Evolutionary conservation across 2,888 invertebrate genomes (phyloP).

Genomic region (Allolobophora icterica): DNA sequence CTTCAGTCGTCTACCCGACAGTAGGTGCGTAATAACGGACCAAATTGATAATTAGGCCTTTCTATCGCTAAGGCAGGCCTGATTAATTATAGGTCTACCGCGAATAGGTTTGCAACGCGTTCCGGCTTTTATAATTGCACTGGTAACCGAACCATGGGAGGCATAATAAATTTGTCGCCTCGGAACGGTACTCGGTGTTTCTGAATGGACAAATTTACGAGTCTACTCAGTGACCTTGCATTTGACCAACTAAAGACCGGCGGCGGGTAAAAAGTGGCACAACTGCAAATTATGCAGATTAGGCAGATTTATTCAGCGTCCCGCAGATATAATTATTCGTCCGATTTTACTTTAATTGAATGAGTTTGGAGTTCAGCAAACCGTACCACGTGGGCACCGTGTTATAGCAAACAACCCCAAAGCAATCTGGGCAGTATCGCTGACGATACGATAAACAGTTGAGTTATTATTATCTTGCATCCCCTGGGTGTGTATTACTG

Average conservation of each 20-base stretch:
- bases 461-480: not conserved
- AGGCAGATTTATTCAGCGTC: constrained; percentile 1
- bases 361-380: not conserved
- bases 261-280: not conserved
- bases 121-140: not conserved
- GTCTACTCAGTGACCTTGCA: not conserved
- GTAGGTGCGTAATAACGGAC: not conserved
- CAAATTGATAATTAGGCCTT: not conserved
- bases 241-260: not conserved
- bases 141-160: not conserved
- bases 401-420: not conserved
- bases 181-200: not conserved
- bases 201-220: not conserved
- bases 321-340: constrained; percentile 8
- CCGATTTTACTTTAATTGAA: not conserved
- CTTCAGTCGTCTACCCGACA: not conserved
- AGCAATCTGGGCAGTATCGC: too few relatives aligned
- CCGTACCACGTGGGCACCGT: not conserved
- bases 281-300: not conserved
- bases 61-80: not conserved
- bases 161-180: not conserved
- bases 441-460: not conserved
- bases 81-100: not conserved
- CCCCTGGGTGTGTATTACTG: not conserved
- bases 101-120: not conserved